A percentile compares a stretch with the other conserved stretches of the same genome.
Evolutionary conservation across 2,888 invertebrate species (phyloP).

Genomic region (Conus canariensis): DNA sequence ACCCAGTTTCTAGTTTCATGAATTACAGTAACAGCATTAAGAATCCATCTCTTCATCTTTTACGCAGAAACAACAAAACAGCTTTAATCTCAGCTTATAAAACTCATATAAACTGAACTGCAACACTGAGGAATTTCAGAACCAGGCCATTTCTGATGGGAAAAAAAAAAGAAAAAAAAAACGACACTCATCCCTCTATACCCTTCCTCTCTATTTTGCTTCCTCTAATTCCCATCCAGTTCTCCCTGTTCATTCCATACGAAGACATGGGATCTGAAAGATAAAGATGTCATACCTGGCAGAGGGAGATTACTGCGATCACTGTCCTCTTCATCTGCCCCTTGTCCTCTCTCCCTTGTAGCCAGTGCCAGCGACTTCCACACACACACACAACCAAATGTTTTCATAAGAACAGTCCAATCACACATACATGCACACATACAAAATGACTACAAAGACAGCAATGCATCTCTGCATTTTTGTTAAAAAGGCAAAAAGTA

Average conservation of each 20-base stretch:
- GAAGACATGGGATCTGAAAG: no score
- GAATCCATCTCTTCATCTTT: no score
- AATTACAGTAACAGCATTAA: no score
- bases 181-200: no score
- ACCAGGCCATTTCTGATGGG: not conserved
- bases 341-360: constrained; percentile 44
- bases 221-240: no score
- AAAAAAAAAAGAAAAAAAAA: no score
- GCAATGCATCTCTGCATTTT: not conserved
- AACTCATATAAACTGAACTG: no score
- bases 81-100: no score
- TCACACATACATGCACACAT: not conserved
- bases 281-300: not conserved
- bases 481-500: not conserved
- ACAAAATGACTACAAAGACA: not conserved
- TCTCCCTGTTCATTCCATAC: no score
- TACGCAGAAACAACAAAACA: no score
- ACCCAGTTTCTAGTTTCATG: no score
- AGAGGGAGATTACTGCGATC: constrained; percentile 41
- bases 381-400: not conserved
- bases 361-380: constrained; percentile 29
- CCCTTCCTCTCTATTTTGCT: no score
- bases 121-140: not conserved
- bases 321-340: constrained; percentile 38
- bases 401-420: not conserved